phyloP scores from a whole-genome alignment of 2,888 invertebrate genomes.

The Poecilobothrus nobilitatus region DNA sequence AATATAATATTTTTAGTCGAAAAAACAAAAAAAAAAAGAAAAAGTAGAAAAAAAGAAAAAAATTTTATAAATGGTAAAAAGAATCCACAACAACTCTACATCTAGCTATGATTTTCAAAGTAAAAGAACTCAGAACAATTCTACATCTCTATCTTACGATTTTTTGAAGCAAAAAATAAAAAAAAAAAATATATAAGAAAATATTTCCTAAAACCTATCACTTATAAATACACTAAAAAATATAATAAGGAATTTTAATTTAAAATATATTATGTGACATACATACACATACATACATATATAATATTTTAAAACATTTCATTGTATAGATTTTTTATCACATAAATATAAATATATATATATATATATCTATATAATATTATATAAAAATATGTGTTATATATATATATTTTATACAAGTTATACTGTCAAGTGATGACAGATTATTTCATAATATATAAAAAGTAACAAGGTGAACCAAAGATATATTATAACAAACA shows the following conservation, averaged over 20 bases:
- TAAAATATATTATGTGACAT: too few species aligned
- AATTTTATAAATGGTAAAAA: too few species aligned
- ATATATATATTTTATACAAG: not conserved
- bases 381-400: too few species aligned
- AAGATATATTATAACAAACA: not conserved
- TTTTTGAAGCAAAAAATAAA: not conserved
- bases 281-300: too few species aligned
- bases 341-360: not conserved
- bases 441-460: not conserved
- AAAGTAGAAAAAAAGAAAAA: too few species aligned
- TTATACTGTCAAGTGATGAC: not conserved
- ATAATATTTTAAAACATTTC: too few species aligned
- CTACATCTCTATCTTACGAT: too few species aligned
- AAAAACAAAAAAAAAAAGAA: not conserved
- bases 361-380: too few species aligned
- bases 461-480: not conserved
- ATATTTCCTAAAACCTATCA: not conserved
- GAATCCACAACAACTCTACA: too few species aligned
- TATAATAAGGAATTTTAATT: too few species aligned
- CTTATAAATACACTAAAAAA: not conserved
- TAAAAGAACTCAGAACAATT: too few species aligned
- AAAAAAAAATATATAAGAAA: not conserved
- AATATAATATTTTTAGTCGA: not conserved
- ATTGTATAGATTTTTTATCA: not conserved
- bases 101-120: too few species aligned